Evolutionary conservation across 1,140 invertebrate species (phyloP).

Genomic region (Drosophila ercepeae): DNA sequence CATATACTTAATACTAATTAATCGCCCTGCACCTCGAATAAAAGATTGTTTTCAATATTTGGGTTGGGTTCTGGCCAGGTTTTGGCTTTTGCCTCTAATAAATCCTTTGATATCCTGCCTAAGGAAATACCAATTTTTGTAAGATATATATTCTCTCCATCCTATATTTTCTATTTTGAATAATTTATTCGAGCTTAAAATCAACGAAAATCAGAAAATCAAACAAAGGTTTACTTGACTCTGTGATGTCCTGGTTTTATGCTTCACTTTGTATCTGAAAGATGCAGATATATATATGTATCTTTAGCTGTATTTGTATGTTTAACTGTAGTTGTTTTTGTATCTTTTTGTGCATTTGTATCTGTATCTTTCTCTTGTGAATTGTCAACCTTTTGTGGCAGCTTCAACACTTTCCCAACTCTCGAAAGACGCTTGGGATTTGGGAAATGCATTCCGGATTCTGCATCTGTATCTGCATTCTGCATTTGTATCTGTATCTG

Average conservation of each 20-base stretch:
- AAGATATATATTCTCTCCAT: not conserved
- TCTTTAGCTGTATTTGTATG: not conserved
- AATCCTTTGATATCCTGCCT: too few species aligned
- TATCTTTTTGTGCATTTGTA: not conserved
- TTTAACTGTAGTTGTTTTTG: too few species aligned
- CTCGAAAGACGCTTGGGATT: constrained; percentile 1
- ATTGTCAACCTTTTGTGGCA: constrained; percentile 37
- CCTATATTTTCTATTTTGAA: too few species aligned
- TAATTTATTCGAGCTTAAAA: not conserved
- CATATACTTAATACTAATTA: too few species aligned
- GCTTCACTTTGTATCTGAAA: not conserved
- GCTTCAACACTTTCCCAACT: constrained; percentile 31
- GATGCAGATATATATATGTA: constrained; percentile 11
- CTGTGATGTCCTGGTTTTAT: constrained; percentile 1
- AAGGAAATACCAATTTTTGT: not conserved
- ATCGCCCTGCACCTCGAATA: too few species aligned
- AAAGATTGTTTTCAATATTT: too few species aligned
- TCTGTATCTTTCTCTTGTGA: constrained; percentile 17
- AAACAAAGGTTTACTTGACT: constrained; percentile 13
- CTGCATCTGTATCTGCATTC: not conserved
- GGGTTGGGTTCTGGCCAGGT: too few species aligned
- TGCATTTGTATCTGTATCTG: not conserved
- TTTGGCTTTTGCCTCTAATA: too few species aligned
- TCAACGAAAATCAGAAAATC: not conserved
- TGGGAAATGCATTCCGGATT: not conserved